These are phyloP conservation scores for Callyntrura guangdongensis DNA, from an alignment of 2,888 invertebrate species.

Conservation along the genomic window DNA sequence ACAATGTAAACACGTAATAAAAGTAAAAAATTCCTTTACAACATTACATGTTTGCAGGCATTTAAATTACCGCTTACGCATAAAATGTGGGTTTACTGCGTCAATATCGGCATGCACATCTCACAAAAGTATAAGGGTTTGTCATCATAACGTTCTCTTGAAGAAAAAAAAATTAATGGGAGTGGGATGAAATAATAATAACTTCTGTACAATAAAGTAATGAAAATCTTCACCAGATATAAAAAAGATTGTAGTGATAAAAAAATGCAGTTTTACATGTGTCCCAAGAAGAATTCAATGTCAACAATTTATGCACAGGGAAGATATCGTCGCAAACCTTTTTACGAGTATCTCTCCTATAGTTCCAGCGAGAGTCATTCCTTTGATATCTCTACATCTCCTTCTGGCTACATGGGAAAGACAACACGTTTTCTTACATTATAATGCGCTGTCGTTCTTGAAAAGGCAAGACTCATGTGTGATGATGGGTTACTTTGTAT, in stretches of 20 bases:
- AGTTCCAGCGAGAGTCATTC: too few relatives aligned
- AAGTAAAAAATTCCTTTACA: not conserved
- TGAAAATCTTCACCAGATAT: not conserved
- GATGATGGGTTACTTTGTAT: not conserved
- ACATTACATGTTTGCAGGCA: conserved; percentile 19
- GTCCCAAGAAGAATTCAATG: not conserved
- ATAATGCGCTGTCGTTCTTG: not conserved
- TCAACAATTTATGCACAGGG: not conserved
- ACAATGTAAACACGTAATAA: conserved; percentile 43
- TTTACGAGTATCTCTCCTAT: too few relatives aligned
- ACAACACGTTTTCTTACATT: not conserved
- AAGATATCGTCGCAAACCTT: too few relatives aligned
- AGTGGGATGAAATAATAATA: conserved; percentile 23
- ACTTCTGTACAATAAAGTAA: not conserved
- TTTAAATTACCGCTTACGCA: conserved; percentile 9
- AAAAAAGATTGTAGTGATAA: not conserved
- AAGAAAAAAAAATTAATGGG: not conserved
- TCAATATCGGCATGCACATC: not conserved
- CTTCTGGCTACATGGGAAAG: not conserved
- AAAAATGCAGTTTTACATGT: conserved; percentile 13
- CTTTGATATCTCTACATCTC: not conserved
- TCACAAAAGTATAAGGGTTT: not conserved
- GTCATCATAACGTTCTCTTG: conserved; percentile 37
- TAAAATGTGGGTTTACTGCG: not conserved
- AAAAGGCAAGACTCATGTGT: not conserved